Evolutionary conservation across 2,888 invertebrate species (phyloP), one percentile per base, ranked within the genome.

Genomic region (Phlogophora meticulosa): DNA sequence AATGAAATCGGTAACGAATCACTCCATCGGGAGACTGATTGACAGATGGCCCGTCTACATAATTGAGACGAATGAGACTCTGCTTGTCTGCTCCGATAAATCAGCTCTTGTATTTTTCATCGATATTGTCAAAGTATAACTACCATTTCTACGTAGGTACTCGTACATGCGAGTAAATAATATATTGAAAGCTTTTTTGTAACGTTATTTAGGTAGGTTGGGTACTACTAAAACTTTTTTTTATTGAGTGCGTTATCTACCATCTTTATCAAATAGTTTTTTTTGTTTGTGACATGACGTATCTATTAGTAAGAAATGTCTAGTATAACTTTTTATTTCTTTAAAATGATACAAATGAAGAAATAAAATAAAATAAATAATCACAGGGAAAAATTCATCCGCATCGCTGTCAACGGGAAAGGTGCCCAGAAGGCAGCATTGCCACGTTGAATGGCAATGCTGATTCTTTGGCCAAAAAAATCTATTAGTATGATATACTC

Each of bases 1-100:
- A 83, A 84, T 86, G 84, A 86, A 87, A 91, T 91, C 87, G 85
- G 90, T 91, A 91, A 90, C 92, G 91, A 92, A 94, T 94, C 92
- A 93, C 93, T 90, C 95, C 92, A 81, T 74, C 82, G 93, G 93
- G 95, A 92, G 81, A 66, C 87, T 92, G 95, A 95, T 93, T 94
- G 95, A 94, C 95, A 93, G 94, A 95, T 94, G 88, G 92, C 89
- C 94, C 89, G 94, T 94, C 95, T 85, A 68, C 77, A 87, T 95
- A 95, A 95, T 95, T 95, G 94, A 94, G 94, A 95, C 87, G 92
- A 91, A 95, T 94, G 92, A 82, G 91, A 88, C 80, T 86, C 85
- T 83, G 87, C 88, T 88, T 90, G 91, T 91, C 91, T 91, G 81
- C 84, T 70, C 73, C 85, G 88, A 91, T 92, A 91, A 93, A 92